Base-by-base conservation (phyloP, 1,140 invertebrate species). In the Pogonognathellus flavescens region DNA sequence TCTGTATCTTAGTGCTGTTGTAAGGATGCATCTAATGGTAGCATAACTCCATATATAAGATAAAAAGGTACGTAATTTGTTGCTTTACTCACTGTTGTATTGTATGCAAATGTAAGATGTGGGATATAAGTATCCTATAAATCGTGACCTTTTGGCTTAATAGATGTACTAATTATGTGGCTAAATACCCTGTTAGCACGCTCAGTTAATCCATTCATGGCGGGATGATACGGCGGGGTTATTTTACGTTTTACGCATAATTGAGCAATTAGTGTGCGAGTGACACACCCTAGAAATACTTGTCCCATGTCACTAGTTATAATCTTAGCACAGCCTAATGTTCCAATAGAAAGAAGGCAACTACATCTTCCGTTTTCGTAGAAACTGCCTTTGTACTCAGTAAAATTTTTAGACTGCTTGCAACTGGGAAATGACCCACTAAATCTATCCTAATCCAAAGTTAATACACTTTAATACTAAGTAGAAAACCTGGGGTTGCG, bases 61-160 rank as follows among this genome's bases (percentile, higher is more conserved):
- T 70, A 66, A n/a, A 70, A 84, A 3, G 83, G 83, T 6, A 31
- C 16, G 1, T 18, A 50, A 3, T 22, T 31, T 1, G 83, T 84
- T 9, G 20, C 18, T 0, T 2, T 25, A 16, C 70, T 60, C 3
- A 50, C 22, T 16, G 31, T 84, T 4, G n/a, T 52, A 25, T 84
- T 84, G 20, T 84, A 84, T n/a, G 83, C 83, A 14, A 62, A 62
- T 13, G 83, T 84, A 22, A 60, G 18, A 3, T 52, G 6, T 4
- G 70, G 25, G 5, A 76, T 50, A 1, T 22, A 25, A 8, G 25
- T 9, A 11, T 80, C 76, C 76, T 49, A 80, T 5, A 53, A 10
- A 8, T 11, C 11, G 9, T 80, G 49, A 9, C 11, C 16, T n/a
- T 80, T 52, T 1, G 76, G 22, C 7, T 80, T 13, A 10, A 53